Percentiles rank a stretch among this genome's conserved stretches.
phyloP scores from a whole-genome alignment of 2,797 vertebrate species.

The Potorous gilbertii region DNA sequence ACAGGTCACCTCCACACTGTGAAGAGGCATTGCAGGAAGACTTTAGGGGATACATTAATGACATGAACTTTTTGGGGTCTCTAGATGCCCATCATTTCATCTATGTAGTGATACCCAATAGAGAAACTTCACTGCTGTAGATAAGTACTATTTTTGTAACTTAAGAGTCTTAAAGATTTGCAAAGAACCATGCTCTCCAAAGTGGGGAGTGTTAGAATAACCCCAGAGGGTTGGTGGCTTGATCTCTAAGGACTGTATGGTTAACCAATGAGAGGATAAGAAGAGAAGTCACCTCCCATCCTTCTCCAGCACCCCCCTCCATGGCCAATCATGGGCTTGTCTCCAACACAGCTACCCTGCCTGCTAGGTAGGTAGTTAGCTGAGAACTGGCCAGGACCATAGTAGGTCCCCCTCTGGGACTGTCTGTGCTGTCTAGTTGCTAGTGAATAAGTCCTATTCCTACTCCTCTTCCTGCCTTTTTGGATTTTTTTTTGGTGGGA shows the following conservation, averaged over 20 bases:
- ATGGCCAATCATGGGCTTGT: background rate
- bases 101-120: background rate
- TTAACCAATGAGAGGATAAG: background rate
- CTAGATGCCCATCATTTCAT: background rate
- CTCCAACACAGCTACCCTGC: background rate
- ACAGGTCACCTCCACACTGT: background rate
- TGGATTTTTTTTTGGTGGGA: background rate
- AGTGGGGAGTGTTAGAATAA: background rate
- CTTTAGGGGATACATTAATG: background rate
- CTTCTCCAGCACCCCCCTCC: background rate
- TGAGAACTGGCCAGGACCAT: background rate
- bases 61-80: background rate
- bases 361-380: background rate
- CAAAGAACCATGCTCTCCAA: background rate
- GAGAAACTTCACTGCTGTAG: background rate
- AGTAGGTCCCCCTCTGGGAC: background rate
- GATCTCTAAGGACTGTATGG: background rate
- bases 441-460: background rate
- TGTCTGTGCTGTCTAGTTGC: background rate
- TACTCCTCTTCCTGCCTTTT: background rate
- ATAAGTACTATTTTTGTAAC: background rate
- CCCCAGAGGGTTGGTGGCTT: background rate
- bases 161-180: background rate
- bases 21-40: background rate
- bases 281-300: background rate